phyloP scores from a whole-genome alignment of 2,113 vertebrate species.

The Rhea pennata region DNA sequence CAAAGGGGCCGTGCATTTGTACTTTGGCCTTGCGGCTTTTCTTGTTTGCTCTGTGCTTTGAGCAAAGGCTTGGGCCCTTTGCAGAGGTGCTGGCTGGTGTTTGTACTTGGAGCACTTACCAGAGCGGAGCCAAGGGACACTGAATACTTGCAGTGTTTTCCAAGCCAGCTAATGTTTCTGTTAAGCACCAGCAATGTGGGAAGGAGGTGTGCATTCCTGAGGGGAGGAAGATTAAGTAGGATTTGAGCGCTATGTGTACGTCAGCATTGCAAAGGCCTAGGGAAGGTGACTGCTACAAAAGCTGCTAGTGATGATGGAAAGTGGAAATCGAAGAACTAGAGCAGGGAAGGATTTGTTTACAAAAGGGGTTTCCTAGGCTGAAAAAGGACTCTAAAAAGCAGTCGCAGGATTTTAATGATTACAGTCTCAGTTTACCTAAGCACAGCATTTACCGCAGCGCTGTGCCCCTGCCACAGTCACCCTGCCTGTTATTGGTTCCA shows the following conservation, averaged over 20 bases:
- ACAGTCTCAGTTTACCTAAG: neutral
- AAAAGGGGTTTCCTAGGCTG: neutral
- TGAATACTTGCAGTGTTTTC: neutral
- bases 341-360: neutral
- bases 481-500: neutral
- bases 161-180: neutral
- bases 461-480: neutral
- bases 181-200: neutral
- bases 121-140: neutral
- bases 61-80: neutral
- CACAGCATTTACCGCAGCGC: neutral
- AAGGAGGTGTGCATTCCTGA: constrained; percentile 1
- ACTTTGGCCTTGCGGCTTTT: neutral
- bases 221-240: neutral
- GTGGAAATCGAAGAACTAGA: neutral
- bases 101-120: neutral
- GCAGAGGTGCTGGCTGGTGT: neutral
- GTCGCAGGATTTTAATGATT: neutral
- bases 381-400: neutral
- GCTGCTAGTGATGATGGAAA: neutral
- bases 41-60: neutral
- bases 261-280: neutral
- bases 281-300: neutral
- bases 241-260: neutral
- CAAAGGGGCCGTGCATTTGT: neutral